Conservation (phyloP, 2,113 vertebrate species). For the Cyprinodon variegatus region DNA sequence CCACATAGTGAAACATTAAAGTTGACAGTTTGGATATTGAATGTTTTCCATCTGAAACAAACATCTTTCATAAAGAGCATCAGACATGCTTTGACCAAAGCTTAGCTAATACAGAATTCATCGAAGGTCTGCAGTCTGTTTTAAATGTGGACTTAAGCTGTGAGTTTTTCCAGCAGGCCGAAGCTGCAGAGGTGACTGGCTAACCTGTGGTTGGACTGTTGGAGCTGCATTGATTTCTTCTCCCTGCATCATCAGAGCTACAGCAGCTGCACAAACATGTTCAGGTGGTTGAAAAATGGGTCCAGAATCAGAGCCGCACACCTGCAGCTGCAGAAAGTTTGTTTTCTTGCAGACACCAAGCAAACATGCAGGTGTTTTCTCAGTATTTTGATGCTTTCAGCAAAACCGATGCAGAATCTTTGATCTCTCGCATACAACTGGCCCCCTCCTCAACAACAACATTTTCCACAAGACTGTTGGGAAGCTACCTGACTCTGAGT, state of each 20-base stretch:
- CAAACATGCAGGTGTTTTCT: background rate
- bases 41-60: too few relatives aligned
- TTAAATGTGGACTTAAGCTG: too few relatives aligned
- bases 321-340: background rate
- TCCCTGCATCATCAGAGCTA: background rate
- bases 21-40: too few relatives aligned
- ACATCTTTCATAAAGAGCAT: too few relatives aligned
- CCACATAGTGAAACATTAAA: too few relatives aligned
- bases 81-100: too few relatives aligned
- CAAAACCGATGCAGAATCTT: background rate
- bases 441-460: background rate
- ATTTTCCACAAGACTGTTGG: conserved; percentile 28
- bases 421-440: background rate
- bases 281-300: background rate
- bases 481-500: conserved; percentile 33
- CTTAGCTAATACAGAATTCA: too few relatives aligned
- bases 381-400: conserved; percentile 3
- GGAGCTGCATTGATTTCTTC: background rate
- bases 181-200: too few relatives aligned
- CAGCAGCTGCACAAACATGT: background rate
- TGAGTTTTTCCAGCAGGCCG: too few relatives aligned
- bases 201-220: background rate
- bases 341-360: background rate
- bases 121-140: too few relatives aligned
- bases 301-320: background rate